Base-by-base conservation (phyloP, 64 coral and sea anemone genomes). In the Anthopleura sola region DNA sequence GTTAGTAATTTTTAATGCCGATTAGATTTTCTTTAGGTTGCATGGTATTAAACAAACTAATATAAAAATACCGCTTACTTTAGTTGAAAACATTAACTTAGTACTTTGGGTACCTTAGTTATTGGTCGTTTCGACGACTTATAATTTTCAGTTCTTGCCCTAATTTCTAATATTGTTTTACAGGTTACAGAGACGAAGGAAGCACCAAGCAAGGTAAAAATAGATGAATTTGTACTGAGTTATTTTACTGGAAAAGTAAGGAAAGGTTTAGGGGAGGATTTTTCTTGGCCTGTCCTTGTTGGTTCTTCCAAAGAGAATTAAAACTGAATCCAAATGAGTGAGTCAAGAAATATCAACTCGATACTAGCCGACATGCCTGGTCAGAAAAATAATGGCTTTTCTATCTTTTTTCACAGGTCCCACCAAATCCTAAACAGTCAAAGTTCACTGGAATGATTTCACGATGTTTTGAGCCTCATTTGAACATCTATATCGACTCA, bases 401-500 rank as follows among this genome's bases (percentile, higher is more conserved):
- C 55, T 56, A 16, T 62, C 21, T 71, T 3, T 15, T 83, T 82
- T 87, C 37, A 16, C 57, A 92, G 90, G 62, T 55, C 50, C 39
- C 80, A 34, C 36, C 93, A 82, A 87, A 80, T 34, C 89, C 87
- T n/a, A 99, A 99, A 84, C 90, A 94, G 69, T 95, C 97, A 24
- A 94, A 92, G 50, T 94, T 99, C 28, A 29, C 90, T 49, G 97
- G 97, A 51, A 88, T 99, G 81, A 99, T 99, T 19, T 91, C 97
- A 75, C 91, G 97, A 85, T 99, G 97, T 62, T 99, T 99, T 75
- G 97, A 99, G 55, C 87, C 97, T 36, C 97, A 99, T 88, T 86
- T 99, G 24, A 93, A 99, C 62, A 94, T 99, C 75, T 99, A 99
- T 46, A 99, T 99, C 20, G 97, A 99, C 66, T 99, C 97, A 29